Evolutionary conservation across 30 jellyfish, hydroid and myxozoan species (phyloP), one percentile per base, ranked within the genome.

Genomic region (Turritopsis dohrnii): DNA sequence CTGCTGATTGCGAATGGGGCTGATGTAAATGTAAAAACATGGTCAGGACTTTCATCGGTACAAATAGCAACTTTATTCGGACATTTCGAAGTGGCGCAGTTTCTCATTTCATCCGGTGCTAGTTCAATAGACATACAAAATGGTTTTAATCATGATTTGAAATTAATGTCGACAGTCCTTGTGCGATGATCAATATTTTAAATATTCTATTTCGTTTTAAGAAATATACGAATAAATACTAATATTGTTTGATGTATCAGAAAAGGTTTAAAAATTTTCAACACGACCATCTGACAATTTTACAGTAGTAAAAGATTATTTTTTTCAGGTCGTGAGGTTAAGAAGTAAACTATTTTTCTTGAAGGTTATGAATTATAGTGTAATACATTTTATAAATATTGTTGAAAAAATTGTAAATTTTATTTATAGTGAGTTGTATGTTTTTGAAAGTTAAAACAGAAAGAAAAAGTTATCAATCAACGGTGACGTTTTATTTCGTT

Each of bases 31-130:
- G 24, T 65, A 60, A 71, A 53, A n/a, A 66, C 89, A 7, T 82
- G 89, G 89, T 82, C 85, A 20, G 89, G 60, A 76, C 80, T 26
- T 52, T 74, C 86, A 88, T 82, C 90, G 27, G 81, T 83, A 54
- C 88, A 41, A 31, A 72, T 76, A 74, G 81, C 74, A 65, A 52
- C 84, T 41, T 82, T 65, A 79, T 82, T 52, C 85, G 81, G 90
- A 72, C 92, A 84, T 66, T 83, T 82, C 76, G 92, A 82, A 24
- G 85, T 60, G 66, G 92, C 89, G 7, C 81, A 65, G 31, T 71
- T 25, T 82, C 41, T 82, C 7, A 66, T 82, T 1, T 26, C 17
- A 21, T 24, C 71, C 28, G 89, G 89, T 16, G 89, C 89, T 3
- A 18, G 27, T 22, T 21, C 74, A 29, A 71, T 20, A 9, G 89